Evolutionary conservation across 2,888 invertebrate species (phyloP), one percentile per base, ranked within the genome.

Genomic region (Dexiosoma caninum): DNA sequence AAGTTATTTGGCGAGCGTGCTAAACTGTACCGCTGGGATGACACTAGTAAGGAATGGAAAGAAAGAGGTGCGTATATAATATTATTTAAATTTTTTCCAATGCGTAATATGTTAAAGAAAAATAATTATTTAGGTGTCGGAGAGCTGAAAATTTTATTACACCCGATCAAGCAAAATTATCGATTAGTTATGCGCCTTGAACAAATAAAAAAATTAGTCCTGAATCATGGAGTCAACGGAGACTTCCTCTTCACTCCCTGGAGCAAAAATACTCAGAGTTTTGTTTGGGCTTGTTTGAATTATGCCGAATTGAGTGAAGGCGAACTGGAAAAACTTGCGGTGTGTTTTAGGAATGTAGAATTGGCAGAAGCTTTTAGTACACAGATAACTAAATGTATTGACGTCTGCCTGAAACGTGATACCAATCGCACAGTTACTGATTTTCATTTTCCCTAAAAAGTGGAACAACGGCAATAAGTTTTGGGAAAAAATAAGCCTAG

Each of bases 151-250:
- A 92, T 98, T 51, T 91, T 98, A 55, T 92, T 94, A 88, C 95
- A 98, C 88, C 93, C 93, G 0, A 90, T 88, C 7, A 93, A 93
- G 32, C 92, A 94, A 30, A 94, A 94, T 40, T 95, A 94, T 85
- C 93, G 99, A 32, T 90, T 99, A 59, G 90, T 99, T 12, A 92
- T 98, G 90, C 93, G 99, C 53, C 93, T 98, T 67, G 98, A 98
- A 88, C 97, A 97, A 92, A 93, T 94, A 85, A 93, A 94, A 87
- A 96, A 96, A 89, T 92, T 95, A 1, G 95, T 96, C 2, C 91
- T 96, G 71, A 96, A 96, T 88, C 94, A 95, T 89, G 90, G 93
- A 57, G 88, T 96, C 2, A 92, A 92, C 8, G 86, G 90, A 16
- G 93, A 94, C 78, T 87, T 95, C 37, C 92, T 92, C 23, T 89